A percentile compares a stretch with the other conserved stretches of the same genome.
These are phyloP conservation scores for Poeciliopsis turrubarensis DNA, from an alignment of 2,113 vertebrate species.

Conservation along the genomic window DNA sequence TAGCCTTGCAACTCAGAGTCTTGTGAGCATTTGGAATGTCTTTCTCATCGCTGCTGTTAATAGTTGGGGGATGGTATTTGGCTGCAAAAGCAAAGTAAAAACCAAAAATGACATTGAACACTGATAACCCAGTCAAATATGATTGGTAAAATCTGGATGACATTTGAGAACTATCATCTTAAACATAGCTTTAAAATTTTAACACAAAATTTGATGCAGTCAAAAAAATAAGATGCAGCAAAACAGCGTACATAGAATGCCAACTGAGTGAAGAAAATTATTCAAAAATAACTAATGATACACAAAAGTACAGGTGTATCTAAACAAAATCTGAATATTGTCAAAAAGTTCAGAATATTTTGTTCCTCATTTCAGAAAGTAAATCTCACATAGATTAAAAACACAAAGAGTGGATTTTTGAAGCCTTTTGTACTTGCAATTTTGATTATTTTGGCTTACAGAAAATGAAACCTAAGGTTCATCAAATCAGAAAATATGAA, in stretches of 20 bases:
- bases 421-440: no score
- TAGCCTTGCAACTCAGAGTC: constrained; percentile 51
- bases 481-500: no score
- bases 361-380: no score
- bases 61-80: constrained; percentile 45
- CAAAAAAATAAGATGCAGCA: constrained; percentile 5
- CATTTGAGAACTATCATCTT: not conserved
- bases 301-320: no score
- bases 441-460: no score
- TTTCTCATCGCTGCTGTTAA: not conserved
- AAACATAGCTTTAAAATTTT: no score
- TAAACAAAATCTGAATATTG: no score
- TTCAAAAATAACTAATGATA: not conserved
- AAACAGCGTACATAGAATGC: not conserved
- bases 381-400: no score
- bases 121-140: not conserved
- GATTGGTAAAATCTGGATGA: not conserved
- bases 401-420: no score
- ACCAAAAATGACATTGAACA: not conserved
- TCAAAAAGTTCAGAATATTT: no score
- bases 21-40: accelerated
- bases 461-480: no score
- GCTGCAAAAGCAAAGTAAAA: constrained; percentile 50
- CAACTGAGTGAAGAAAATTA: accelerated
- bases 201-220: not conserved